Base-by-base conservation (phyloP, 2,888 invertebrate species). In the Prosopocoilus inquinatus region DNA sequence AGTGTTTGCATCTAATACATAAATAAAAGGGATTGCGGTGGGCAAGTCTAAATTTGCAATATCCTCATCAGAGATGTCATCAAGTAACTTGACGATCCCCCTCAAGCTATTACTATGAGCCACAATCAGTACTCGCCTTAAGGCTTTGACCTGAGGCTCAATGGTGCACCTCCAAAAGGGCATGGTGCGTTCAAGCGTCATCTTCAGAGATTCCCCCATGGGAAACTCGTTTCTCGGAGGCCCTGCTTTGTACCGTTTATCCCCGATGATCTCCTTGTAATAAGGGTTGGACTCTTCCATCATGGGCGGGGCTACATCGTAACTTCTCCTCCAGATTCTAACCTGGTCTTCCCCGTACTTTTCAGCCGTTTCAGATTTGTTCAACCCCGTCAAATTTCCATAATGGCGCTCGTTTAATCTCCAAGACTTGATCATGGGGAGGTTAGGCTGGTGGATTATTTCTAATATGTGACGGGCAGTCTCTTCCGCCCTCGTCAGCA, bases 151-250 rank as follows among this genome's bases (percentile, higher is more conserved):
- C 77, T 82, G 79, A 65, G 94, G 86, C 69, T 94, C 84, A 76
- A 97, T 86, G 41, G 86, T 83, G 70, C 90, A 79, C 74, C 92
- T 90, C 89, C 94, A 95, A 71, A 88, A 93, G 0, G 95, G 95
- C 63, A 91, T 77, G 2, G 91, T 90, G 47, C 94, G 82, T 58
- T 86, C 85, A 74, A 91, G 90, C 2, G 91, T 90, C 47, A 91
- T 80, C 70, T 91, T 89, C 53, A 94, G 78, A 16, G 92, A 92
- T 75, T 94, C 94, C 61, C 84, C 86, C 80, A 83, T 87, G 0
- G 94, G 94, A 72, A 93, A 92, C 64, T 90, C 84, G 2, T 85
- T 85, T 2, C 80, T 78, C 0, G 80, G 78, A 60, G 89, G 89
- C 0, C 88, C 90, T 62, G 86, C 84, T 7, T 79, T 77, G 64